Percentiles rank a stretch among this genome's conserved stretches.
Conservation (phyloP, 2,113 vertebrate genomes). For the Burhinus bistriatus region DNA sequence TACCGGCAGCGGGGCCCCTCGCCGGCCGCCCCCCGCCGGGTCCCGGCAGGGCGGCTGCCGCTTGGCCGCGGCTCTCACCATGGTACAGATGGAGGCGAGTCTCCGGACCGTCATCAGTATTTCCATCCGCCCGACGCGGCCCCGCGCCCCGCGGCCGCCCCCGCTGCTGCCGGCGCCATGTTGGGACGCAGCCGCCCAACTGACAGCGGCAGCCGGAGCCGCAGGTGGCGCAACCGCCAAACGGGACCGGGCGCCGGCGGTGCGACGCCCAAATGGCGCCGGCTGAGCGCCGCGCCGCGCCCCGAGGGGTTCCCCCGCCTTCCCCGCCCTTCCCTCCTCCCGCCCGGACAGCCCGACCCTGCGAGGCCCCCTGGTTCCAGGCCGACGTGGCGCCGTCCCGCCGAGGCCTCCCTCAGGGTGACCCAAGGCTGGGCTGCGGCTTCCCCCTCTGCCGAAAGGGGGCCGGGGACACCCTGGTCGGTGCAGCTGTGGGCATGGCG, state of each 20-base stretch:
- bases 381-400: no score
- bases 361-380: background rate
- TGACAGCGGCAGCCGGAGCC: slow-evolving; percentile 40
- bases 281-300: background rate
- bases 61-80: slow-evolving; percentile 67
- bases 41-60: background rate
- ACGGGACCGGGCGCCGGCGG: background rate
- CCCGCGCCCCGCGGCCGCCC: slow-evolving; percentile 64
- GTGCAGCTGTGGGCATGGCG: background rate
- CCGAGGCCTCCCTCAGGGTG: background rate
- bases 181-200: slow-evolving; percentile 48
- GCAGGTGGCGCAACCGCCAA: slow-evolving; percentile 48
- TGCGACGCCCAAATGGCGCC: background rate
- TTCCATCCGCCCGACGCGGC: slow-evolving; percentile 84
- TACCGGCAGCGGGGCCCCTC: background rate
- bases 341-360: background rate
- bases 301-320: accelerated
- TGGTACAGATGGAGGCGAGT: slow-evolving; percentile 96
- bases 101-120: slow-evolving; percentile 94
- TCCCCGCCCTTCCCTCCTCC: background rate
- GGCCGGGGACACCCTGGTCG: no score
- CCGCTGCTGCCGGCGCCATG: slow-evolving; percentile 54
- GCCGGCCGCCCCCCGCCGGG: background rate
- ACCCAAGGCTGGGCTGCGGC: background rate
- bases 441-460: background rate